Evolutionary conservation across 2,113 vertebrate species (phyloP), one percentile per base, ranked within the genome.

Genomic region (Takifugu flavidus): DNA sequence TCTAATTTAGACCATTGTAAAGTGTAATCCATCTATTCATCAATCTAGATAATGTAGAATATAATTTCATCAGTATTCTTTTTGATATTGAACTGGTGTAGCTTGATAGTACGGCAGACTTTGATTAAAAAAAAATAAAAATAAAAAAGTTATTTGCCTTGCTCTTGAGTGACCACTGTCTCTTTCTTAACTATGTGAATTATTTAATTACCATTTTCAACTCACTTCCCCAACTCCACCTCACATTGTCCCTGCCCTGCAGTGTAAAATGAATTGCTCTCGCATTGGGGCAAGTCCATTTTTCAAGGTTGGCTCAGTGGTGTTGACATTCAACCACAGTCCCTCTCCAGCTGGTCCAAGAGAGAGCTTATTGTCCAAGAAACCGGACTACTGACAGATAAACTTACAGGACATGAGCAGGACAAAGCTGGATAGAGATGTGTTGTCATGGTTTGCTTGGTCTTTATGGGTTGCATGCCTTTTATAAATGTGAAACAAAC

Each of bases 361-460:
- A 39, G 63, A 51, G 63, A 47, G 57, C 66, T 71, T 25, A 61
- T 53, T 50, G 26, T n/a, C 10, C 2, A 6, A 25, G n/a, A 28
- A 1, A 13, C n/a, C 47, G 8, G 50, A 49, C 43, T 12, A 67
- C 31, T 52, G 26, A 46, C 53, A 51, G 25, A 25, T 12, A 8
- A 46, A 59, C 28, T 4, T 51, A 56, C 59, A 43, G 56, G 54
- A 56, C 52, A 25, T 34, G 67, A 74, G 75, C 61, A 52, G 87
- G 81, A 77, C 75, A 4, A 62, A 74, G 87, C 83, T 88, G 84
- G 89, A 88, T 47, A 62, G 87, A 77, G 77, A 77, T 78, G 56
- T 69, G 67, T 66, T 64, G 67, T 39, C 43, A 46, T 62, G 29
- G 49, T 63, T 70, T 73, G 53, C 56, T 72, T 70, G 27, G 76